Evolutionary conservation across 2,113 vertebrate genomes (phyloP), one percentile per base, ranked within the genome.

Genomic region (Prolemur simus): DNA sequence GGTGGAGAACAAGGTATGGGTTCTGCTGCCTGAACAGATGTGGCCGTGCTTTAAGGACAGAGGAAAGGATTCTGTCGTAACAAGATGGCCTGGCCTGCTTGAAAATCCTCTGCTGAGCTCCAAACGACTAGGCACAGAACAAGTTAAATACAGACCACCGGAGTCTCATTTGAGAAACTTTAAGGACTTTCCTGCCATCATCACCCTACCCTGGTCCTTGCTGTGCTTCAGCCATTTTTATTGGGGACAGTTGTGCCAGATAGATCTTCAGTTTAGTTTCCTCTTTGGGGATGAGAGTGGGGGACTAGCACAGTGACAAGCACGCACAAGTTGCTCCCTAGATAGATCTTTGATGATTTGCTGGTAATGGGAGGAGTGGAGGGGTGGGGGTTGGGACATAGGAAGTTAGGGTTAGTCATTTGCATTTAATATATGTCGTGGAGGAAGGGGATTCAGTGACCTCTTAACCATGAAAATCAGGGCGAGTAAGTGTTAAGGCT

Each of bases 1-100:
- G 0, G 98, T 99, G 87, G 98, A 99, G 97, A 99, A 99, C 91
- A 99, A 99, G 97, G 99, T 99, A 98, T 98, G 98, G 86, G 86
- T 58, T 98, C 98, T 97, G 95, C 97, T 87, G 64, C 95, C 37
- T 83, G 92, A 97, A 96, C 93, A 97, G 97, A 97, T 95, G 94
- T 97, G 92, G 45, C 91, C 97, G 92, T 97, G 89, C 84, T 95
- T 37, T 93, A 96, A 98, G 97, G 96, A 98, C 95, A 97, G 90
- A 98, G 86, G 82, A 94, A 94, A 95, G 86, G 89, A 89, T 91
- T 96, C 95, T 66, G 86, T 80, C 88, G 87, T 93, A 54, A n/a
- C 23, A 90, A 90, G 29, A 66, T 90, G 37, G 54, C 49, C 63
- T 54, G 10, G 39, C 9, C 21, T 45, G 15, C 85, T 71, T 89